phyloP scores from a whole-genome alignment of 2,888 invertebrate species.

The Parnassius mnemosyne region DNA sequence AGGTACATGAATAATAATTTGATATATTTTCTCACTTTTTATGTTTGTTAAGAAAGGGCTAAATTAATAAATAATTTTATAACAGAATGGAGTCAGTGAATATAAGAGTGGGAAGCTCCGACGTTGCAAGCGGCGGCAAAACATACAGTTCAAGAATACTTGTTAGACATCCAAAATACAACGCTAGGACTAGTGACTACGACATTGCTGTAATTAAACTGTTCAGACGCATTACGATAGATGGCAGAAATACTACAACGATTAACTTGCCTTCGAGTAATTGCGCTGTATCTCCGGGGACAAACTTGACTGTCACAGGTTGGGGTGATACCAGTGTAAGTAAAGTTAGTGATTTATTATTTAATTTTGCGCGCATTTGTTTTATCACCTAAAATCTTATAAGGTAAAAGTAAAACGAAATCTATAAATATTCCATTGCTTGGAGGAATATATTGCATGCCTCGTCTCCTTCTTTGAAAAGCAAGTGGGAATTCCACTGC shows the following conservation, averaged over 20 bases:
- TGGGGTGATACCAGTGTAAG: slow-evolving; percentile 68
- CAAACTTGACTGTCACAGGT: slow-evolving; percentile 52
- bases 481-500: no score
- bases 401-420: no score
- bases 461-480: no score
- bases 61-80: slow-evolving; percentile 25
- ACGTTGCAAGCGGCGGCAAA: slow-evolving; percentile 56
- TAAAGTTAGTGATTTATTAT: slow-evolving; percentile 9
- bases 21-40: no score
- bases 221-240: slow-evolving; percentile 47
- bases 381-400: no score
- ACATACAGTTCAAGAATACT: slow-evolving; percentile 52
- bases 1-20: no score
- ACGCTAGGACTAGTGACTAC: slow-evolving; percentile 56
- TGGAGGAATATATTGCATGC: no score
- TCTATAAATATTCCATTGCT: no score
- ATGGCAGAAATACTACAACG: slow-evolving; percentile 45
- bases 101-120: slow-evolving; percentile 64
- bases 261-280: slow-evolving; percentile 39
- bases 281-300: slow-evolving; percentile 41
- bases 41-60: no score
- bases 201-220: slow-evolving; percentile 68
- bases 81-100: slow-evolving; percentile 46
- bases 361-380: slow-evolving; percentile 1
- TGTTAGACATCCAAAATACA: slow-evolving; percentile 59